Percentiles rank a stretch among this genome's conserved stretches.
Evolutionary conservation across 2,113 vertebrate species (phyloP).

Genomic region (Strigops habroptila): DNA sequence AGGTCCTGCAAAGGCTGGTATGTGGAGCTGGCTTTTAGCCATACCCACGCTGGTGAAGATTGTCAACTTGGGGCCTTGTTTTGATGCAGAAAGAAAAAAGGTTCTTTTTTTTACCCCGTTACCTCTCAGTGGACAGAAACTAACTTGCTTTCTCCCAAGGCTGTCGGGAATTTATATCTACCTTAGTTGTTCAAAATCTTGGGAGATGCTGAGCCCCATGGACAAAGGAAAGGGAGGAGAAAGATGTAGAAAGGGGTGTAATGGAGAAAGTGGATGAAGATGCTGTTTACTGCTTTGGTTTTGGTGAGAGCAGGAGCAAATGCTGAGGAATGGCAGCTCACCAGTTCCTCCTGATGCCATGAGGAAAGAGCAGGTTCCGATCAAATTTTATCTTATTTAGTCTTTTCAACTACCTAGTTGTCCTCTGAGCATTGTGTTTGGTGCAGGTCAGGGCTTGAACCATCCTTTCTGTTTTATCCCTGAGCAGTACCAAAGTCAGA

Average conservation of each 20-base stretch:
- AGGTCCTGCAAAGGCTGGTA: background rate
- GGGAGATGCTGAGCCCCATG: background rate
- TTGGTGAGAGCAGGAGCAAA: background rate
- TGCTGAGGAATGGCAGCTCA: background rate
- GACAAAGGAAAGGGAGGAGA: background rate
- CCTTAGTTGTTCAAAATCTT: background rate
- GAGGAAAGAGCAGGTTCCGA: background rate
- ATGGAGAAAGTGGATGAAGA: rapidly evolving
- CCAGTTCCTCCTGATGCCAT: background rate
- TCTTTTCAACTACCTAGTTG: background rate
- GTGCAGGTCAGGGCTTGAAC: background rate
- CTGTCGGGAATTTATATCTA: background rate
- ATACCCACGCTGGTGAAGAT: background rate
- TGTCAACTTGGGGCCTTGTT: background rate
- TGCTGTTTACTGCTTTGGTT: background rate
- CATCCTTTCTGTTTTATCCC: background rate
- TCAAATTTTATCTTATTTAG: background rate
- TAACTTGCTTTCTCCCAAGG: background rate
- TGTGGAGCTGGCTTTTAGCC: background rate
- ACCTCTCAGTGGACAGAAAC: background rate
- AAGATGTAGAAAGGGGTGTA: background rate
- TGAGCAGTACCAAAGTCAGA: rapidly evolving
- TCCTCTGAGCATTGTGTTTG: background rate
- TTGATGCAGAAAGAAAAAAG: background rate
- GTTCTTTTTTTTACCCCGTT: background rate